Evolutionary conservation across 2,113 vertebrate genomes (phyloP).

Genomic region (Antechinus flavipes): DNA sequence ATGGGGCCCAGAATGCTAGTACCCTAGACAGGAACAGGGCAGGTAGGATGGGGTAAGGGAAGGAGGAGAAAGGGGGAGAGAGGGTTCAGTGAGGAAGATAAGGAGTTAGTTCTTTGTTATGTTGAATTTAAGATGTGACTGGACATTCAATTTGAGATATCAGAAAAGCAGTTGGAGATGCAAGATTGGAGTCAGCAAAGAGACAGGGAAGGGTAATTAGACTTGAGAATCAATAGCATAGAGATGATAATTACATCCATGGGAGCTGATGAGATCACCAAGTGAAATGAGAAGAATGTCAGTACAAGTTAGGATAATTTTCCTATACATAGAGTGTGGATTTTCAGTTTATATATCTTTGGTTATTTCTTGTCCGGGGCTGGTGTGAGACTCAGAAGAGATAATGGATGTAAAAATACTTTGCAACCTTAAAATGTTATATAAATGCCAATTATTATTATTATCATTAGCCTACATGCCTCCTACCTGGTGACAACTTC

Average conservation of each 20-base stretch:
- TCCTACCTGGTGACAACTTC: not conserved
- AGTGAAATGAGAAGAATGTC: not conserved
- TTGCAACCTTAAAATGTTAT: too few relatives aligned
- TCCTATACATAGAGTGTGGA: not conserved
- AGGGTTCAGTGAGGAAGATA: not conserved
- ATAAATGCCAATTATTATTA: too few relatives aligned
- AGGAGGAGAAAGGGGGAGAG: not conserved
- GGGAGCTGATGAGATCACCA: not conserved
- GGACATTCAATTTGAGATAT: not conserved
- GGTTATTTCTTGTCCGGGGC: not conserved
- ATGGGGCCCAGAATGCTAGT: not conserved
- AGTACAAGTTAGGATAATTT: not conserved
- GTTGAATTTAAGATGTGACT: not conserved
- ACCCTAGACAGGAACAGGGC: not conserved
- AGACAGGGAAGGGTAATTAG: not conserved
- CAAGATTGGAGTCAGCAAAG: not conserved
- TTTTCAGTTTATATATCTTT: not conserved
- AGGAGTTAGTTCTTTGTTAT: not conserved
- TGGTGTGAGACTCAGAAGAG: not conserved
- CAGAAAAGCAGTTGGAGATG: not conserved
- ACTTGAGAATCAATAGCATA: not conserved
- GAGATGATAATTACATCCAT: not conserved
- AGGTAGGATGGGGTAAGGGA: not conserved
- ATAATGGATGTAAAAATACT: not conserved
- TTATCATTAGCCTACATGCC: too few relatives aligned